Percentiles rank a stretch among this genome's conserved stretches.
These are phyloP conservation scores for Apteryx mantelli DNA, from an alignment of 2,113 vertebrate species.

Conservation along the genomic window DNA sequence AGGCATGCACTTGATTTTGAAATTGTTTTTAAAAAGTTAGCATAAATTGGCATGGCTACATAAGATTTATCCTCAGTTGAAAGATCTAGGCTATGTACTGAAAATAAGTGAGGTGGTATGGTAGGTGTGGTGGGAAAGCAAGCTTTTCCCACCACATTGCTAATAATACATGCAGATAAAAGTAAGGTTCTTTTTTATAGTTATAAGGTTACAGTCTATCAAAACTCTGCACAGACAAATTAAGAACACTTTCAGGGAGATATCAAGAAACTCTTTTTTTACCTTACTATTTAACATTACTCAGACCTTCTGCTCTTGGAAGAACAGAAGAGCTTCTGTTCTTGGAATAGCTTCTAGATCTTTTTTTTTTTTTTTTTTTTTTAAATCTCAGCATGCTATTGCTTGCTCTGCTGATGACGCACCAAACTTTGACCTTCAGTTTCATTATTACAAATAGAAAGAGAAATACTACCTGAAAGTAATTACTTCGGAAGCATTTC, in stretches of 20 bases:
- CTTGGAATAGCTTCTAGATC: neutral
- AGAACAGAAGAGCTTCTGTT: neutral
- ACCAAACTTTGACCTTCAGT: neutral
- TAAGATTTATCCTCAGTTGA: neutral
- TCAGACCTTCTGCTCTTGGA: neutral
- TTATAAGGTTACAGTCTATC: neutral
- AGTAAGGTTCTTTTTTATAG: neutral
- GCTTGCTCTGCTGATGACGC: neutral
- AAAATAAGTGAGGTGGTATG: neutral
- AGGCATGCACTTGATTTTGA: neutral
- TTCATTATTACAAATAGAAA: neutral
- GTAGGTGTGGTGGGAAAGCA: neutral
- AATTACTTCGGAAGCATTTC: neutral
- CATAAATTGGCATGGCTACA: neutral
- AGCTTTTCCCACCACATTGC: neutral
- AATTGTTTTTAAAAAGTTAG: neutral
- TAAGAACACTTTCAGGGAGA: neutral
- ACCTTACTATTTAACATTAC: neutral
- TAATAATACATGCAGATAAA: neutral
- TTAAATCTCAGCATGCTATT: neutral
- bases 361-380: neutral
- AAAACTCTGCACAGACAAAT: neutral
- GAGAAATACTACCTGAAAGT: neutral
- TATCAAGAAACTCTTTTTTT: accelerated
- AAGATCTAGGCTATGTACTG: neutral